Percentiles rank a stretch among this genome's conserved stretches.
phyloP scores from a whole-genome alignment of 2,113 vertebrate genomes.

The Thinocorus orbignyianus region DNA sequence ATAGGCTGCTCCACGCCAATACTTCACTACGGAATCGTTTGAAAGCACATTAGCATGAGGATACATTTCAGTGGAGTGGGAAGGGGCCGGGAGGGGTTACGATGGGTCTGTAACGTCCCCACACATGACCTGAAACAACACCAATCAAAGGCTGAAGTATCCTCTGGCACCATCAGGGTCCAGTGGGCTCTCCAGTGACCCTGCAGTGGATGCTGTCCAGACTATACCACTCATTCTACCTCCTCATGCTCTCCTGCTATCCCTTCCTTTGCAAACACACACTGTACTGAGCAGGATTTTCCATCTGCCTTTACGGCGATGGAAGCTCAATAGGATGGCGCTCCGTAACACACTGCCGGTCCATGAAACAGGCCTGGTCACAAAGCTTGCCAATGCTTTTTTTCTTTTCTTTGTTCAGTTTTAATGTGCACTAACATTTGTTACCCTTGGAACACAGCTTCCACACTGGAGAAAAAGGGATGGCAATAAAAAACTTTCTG shows the following conservation, averaged over 20 bases:
- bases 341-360: fast-evolving
- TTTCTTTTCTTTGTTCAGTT: not conserved
- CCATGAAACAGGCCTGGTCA: not conserved
- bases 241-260: not conserved
- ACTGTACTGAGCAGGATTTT: not conserved
- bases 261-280: not conserved
- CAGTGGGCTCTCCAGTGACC: not conserved
- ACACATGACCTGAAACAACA: not conserved
- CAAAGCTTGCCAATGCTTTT: not conserved
- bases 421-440: not conserved
- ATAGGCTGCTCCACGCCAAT: not conserved
- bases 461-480: not conserved
- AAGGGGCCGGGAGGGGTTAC: not conserved
- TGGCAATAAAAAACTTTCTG: not conserved
- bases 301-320: not conserved
- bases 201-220: not conserved
- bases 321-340: not conserved
- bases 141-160: not conserved
- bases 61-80: not conserved
- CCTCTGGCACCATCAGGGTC: fast-evolving
- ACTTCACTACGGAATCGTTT: not conserved
- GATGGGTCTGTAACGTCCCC: not conserved
- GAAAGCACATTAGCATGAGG: not conserved
- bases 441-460: not conserved
- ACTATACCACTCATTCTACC: not conserved